These are phyloP conservation scores for Cirrhinus mrigala DNA, from an alignment of 2,797 vertebrate species.

Conservation along the genomic window DNA sequence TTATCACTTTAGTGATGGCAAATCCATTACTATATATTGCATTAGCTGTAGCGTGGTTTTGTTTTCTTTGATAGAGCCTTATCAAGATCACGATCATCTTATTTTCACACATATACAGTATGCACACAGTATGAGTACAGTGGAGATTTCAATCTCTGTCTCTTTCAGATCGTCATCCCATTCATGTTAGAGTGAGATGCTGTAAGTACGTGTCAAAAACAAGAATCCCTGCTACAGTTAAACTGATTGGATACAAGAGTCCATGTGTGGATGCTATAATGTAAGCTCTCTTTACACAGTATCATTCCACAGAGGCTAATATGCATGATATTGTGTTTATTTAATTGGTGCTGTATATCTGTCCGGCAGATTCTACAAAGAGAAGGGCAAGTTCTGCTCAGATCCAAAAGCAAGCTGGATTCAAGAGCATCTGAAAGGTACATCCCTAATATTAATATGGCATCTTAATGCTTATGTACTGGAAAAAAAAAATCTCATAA, in stretches of 20 bases:
- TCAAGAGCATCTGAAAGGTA: constrained; percentile 49
- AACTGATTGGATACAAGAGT: background rate
- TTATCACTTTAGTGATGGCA: too few species aligned
- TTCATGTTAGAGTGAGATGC: constrained; percentile 48
- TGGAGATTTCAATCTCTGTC: background rate
- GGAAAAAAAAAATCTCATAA: background rate
- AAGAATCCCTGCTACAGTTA: background rate
- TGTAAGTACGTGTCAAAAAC: background rate
- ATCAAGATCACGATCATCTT: background rate
- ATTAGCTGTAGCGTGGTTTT: too few species aligned
- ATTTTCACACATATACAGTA: constrained; percentile 15
- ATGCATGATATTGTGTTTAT: background rate
- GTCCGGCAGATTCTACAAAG: constrained; percentile 41
- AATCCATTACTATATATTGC: too few species aligned
- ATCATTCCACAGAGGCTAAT: background rate
- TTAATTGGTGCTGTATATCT: background rate
- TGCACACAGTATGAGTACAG: background rate
- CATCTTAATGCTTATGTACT: background rate
- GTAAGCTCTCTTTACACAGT: constrained; percentile 55
- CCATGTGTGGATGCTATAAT: constrained; percentile 66
- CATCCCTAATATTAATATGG: background rate
- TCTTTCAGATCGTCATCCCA: constrained; percentile 52
- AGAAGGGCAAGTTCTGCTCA: constrained; percentile 22
- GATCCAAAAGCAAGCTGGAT: constrained; percentile 60
- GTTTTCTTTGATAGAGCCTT: background rate